These are phyloP conservation scores for Amblyornis subalaris DNA, from an alignment of 2,113 vertebrate species.

Conservation along the genomic window DNA sequence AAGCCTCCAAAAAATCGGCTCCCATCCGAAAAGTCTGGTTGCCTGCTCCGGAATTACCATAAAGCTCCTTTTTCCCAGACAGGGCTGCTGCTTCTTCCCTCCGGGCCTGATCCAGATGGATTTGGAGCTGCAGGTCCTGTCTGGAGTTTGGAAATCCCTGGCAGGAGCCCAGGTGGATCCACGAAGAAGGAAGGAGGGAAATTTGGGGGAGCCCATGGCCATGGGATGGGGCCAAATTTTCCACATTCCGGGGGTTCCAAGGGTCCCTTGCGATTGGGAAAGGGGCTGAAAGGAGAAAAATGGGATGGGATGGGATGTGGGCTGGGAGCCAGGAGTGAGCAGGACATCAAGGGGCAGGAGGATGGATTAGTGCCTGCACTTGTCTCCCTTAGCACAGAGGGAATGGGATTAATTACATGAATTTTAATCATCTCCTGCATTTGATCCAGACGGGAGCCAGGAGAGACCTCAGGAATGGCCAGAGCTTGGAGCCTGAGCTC, in stretches of 20 bases:
- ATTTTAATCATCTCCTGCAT: not conserved
- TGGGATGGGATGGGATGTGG: not conserved
- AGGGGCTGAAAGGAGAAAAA: not conserved
- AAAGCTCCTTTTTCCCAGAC: constrained; percentile 36
- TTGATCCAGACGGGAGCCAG: not conserved
- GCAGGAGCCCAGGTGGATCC: not conserved
- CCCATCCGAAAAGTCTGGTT: not conserved
- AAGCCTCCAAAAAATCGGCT: not conserved
- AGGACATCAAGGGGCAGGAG: not conserved
- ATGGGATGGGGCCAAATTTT: accelerated
- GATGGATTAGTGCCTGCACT: not conserved
- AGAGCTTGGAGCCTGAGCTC: not conserved
- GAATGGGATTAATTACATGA: not conserved
- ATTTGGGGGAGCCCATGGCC: not conserved
- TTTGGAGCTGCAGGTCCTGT: not conserved
- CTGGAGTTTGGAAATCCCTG: constrained; percentile 23
- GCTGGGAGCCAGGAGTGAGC: not conserved
- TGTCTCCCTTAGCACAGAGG: not conserved
- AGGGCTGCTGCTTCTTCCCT: not conserved
- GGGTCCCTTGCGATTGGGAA: not conserved
- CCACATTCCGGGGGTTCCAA: accelerated
- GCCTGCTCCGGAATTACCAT: constrained; percentile 15
- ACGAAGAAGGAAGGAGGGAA: not conserved
- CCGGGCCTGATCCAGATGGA: not conserved
- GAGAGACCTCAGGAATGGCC: not conserved